Evolutionary conservation across 2,797 vertebrate genomes (phyloP).

Genomic region (Melopsittacus undulatus): DNA sequence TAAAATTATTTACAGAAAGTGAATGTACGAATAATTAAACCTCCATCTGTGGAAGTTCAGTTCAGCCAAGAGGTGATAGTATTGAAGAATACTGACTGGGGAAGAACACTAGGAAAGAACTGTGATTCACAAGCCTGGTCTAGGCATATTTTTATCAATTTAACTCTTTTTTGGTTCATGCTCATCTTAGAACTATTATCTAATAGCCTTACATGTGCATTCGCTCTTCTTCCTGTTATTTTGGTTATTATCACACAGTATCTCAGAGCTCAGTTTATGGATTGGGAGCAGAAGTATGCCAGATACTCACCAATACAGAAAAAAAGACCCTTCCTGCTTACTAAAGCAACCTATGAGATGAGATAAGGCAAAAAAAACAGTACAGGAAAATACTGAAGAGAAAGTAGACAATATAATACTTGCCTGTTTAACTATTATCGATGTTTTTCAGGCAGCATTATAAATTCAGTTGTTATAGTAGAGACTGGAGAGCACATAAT

Average conservation of each 20-base stretch:
- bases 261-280: not conserved
- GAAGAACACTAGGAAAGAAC: not conserved
- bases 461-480: not conserved
- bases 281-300: not conserved
- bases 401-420: not conserved
- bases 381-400: not conserved
- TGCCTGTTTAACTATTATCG: not conserved
- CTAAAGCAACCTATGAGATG: not conserved
- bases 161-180: not conserved
- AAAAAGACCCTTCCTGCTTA: not conserved
- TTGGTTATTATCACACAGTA: not conserved
- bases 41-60: not conserved
- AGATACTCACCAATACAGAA: not conserved
- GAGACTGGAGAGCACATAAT: not conserved
- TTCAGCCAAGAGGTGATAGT: not conserved
- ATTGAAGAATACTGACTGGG: not conserved
- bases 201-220: not conserved
- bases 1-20: not conserved
- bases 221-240: not conserved
- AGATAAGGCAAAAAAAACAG: not conserved
- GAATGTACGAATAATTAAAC: not conserved
- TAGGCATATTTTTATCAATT: not conserved
- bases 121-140: not conserved
- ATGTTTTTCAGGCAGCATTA: not conserved
- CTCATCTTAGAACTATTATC: not conserved